Percentiles rank a stretch among this genome's conserved stretches.
phyloP scores from a whole-genome alignment of 2,797 vertebrate genomes.

The Galago senegalensis region DNA sequence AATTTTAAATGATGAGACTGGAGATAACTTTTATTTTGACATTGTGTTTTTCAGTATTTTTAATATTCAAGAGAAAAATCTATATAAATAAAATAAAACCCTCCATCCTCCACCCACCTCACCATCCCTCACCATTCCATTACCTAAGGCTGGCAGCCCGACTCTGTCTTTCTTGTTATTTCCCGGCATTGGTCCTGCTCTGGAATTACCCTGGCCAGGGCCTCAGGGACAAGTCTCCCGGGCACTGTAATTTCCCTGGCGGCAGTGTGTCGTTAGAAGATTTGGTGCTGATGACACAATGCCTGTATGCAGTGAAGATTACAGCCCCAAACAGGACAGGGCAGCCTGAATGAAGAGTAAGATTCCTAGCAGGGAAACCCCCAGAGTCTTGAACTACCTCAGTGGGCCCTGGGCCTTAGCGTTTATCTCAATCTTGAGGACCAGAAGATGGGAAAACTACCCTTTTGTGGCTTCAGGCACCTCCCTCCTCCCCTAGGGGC shows the following conservation, averaged over 20 bases:
- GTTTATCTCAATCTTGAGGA: not conserved
- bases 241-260: constrained; percentile 73
- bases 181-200: constrained; percentile 63
- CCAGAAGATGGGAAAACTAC: not conserved
- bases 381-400: not conserved
- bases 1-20: not conserved
- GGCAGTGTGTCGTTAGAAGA: constrained; percentile 65
- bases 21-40: constrained; percentile 30
- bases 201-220: constrained; percentile 71
- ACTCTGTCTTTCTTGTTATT: constrained; percentile 39
- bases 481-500: not conserved
- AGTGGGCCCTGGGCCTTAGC: not conserved
- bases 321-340: constrained; percentile 5
- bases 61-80: not conserved
- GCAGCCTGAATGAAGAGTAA: not conserved
- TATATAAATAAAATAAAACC: not conserved
- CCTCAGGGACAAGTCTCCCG: not conserved
- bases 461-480: not conserved
- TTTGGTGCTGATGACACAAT: constrained; percentile 55
- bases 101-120: not conserved
- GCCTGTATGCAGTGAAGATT: constrained; percentile 60
- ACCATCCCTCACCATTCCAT: not conserved
- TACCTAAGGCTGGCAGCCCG: constrained; percentile 22
- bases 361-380: not conserved
- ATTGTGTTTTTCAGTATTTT: constrained; percentile 17